Percentiles rank a stretch among this genome's conserved stretches.
phyloP scores from a whole-genome alignment of 2,888 invertebrate genomes.

The Drosophila nigricruria region DNA sequence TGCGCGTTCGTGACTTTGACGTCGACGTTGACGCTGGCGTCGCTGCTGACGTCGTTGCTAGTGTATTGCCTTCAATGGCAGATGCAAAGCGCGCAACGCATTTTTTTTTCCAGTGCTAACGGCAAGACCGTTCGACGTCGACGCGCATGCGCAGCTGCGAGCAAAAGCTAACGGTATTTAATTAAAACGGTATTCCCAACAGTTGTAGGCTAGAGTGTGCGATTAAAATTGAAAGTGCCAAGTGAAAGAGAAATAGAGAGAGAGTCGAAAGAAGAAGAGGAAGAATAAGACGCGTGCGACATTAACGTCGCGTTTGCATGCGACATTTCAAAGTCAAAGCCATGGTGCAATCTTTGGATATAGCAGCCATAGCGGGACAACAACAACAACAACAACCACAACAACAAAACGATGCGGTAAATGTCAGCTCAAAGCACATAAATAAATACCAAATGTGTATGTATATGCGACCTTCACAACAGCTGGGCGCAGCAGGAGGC shows the following conservation, averaged over 20 bases:
- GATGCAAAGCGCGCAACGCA: slow-evolving; percentile 37
- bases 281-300: slow-evolving; percentile 2
- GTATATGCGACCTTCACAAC: slow-evolving; percentile 50
- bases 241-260: slow-evolving; percentile 15
- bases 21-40: slow-evolving; percentile 30
- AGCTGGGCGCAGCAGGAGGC: slow-evolving; percentile 58
- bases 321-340: slow-evolving; percentile 79
- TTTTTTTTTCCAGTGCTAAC: slow-evolving; percentile 61
- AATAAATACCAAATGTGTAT: slow-evolving; percentile 22
- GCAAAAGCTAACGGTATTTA: slow-evolving; percentile 49
- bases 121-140: slow-evolving; percentile 49
- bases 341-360: slow-evolving; percentile 85
- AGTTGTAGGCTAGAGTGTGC: slow-evolving; percentile 27
- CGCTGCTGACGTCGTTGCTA: slow-evolving; percentile 45
- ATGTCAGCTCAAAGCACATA: slow-evolving; percentile 38
- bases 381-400: slow-evolving; percentile 53
- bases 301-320: slow-evolving; percentile 57
- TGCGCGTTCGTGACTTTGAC: slow-evolving; percentile 44
- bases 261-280: background rate
- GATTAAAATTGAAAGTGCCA: slow-evolving; percentile 22
- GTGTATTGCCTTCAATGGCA: slow-evolving; percentile 63
- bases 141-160: slow-evolving; percentile 72
- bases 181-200: slow-evolving; percentile 11
- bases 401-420: slow-evolving; percentile 82
- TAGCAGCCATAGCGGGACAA: slow-evolving; percentile 83